Base-by-base conservation (phyloP, 2,888 invertebrate species). In the Mongoloraphidia duomilia region DNA sequence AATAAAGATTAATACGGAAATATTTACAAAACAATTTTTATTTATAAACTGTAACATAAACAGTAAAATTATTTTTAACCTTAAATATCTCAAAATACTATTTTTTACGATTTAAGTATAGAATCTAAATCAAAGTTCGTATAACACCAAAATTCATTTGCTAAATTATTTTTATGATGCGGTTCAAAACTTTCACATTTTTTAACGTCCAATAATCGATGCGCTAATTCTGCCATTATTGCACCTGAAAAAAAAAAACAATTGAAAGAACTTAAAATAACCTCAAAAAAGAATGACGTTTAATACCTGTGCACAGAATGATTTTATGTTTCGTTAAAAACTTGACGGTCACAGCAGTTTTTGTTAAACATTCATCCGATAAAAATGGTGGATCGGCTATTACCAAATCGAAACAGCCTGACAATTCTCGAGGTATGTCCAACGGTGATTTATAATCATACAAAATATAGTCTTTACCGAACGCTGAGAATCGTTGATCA, bases 301-400 rank as follows among this genome's bases (percentile, higher is more conserved):
- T 41, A 13, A 55, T 66, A 76, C 91, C 94, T 44, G 95, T 94
- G 61, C 94, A 95, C 8, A 96, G 71, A 2, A 94, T 76, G 34
- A 94, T 77, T 63, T 84, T 84, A 9, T 77, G 74, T 62, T 82
- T 86, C 0, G 79, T 67, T 47, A 96, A 64, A 57, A 79, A 77
- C 56, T 79, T 80, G 2, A 94, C 77, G 0, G 91, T 90, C 50
- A 79, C 68, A 0, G 88, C 77, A 0, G 84, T 84, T 71, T 94
- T 93, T 1, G 78, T 75, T 44, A 95, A 73, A 66, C 96, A 96
- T 64, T 95, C 95, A 57, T 90, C 84, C 0, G 93, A 86, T 3
- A 97, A 72, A 67, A 95, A 96, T 0, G 97, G 97, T 1, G 97
- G 96, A 70, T 97, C 96, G 0, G 86, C 90, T 47, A 97, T 73